Evolutionary conservation across 2,113 vertebrate genomes (phyloP).

Genomic region (Passer montanus): DNA sequence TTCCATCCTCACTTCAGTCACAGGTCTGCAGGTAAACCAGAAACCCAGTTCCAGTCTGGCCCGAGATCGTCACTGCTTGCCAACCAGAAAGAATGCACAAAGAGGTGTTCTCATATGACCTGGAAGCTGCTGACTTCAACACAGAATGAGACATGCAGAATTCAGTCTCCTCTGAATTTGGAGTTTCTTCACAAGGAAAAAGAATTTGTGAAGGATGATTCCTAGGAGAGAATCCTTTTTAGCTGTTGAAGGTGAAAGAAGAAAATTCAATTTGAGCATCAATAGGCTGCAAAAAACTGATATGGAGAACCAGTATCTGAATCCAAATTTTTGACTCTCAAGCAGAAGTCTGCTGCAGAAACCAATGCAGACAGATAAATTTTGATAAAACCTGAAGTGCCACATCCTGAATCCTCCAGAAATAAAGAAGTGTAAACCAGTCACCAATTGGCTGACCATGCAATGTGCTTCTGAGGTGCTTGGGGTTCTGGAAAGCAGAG

Average conservation of each 20-base stretch:
- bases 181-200: not conserved
- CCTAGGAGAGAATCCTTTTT: not conserved
- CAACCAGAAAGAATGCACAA: not conserved
- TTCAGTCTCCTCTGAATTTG: not conserved
- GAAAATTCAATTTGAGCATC: not conserved
- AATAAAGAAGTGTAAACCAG: not conserved
- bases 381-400: not conserved
- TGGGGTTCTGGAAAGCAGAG: not conserved
- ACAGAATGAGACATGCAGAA: not conserved
- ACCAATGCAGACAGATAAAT: not conserved
- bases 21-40: not conserved
- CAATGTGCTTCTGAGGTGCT: not conserved
- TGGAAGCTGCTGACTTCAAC: not conserved
- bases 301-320: not conserved
- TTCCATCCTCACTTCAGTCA: not conserved
- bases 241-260: not conserved
- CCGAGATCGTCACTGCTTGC: not conserved
- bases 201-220: not conserved
- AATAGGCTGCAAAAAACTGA: not conserved
- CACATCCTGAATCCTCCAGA: not conserved
- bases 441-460: not conserved
- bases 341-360: not conserved
- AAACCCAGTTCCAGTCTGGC: not conserved
- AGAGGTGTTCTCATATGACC: not conserved
- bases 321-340: not conserved